Percentiles rank a stretch among this genome's conserved stretches.
These are phyloP conservation scores for Pseudorhombus dupliciocellatus DNA, from an alignment of 2,113 vertebrate genomes.

Conservation along the genomic window DNA sequence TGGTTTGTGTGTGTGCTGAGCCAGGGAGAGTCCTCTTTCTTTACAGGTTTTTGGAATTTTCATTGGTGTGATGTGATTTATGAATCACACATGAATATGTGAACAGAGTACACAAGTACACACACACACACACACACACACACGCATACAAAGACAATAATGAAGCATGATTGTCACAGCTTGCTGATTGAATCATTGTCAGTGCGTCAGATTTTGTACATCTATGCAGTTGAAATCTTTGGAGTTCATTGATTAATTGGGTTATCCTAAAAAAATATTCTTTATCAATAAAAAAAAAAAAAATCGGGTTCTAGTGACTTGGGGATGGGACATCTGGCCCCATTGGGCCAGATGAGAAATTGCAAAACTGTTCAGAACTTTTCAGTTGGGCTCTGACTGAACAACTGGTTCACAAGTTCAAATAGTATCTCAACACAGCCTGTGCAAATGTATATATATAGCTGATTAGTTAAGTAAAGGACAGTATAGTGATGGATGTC, in stretches of 20 bases:
- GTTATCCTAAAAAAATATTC: neutral
- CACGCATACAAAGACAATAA: conserved; percentile 1
- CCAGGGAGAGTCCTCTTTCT: neutral
- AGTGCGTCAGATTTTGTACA: conserved; percentile 1
- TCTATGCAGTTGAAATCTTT: neutral
- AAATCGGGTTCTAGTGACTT: too few relatives aligned
- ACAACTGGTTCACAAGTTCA: too few relatives aligned
- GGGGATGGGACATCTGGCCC: neutral
- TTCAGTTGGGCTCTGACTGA: too few relatives aligned
- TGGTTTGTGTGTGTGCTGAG: neutral
- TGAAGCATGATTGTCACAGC: neutral
- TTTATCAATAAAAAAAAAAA: neutral
- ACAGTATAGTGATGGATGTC: too few relatives aligned
- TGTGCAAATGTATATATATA: too few relatives aligned
- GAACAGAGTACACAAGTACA: conserved; percentile 3
- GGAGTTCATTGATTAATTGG: neutral
- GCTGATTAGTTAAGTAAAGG: too few relatives aligned
- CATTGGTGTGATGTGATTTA: conserved; percentile 46
- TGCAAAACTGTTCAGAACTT: neutral
- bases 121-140: neutral
- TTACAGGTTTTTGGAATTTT: conserved; percentile 10
- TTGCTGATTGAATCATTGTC: neutral
- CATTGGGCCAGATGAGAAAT: neutral
- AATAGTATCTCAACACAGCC: too few relatives aligned
- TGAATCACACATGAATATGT: conserved; percentile 44